Evolutionary conservation across 2,113 vertebrate species (phyloP), one percentile per base, ranked within the genome.

Genomic region (Camelus bactrianus): DNA sequence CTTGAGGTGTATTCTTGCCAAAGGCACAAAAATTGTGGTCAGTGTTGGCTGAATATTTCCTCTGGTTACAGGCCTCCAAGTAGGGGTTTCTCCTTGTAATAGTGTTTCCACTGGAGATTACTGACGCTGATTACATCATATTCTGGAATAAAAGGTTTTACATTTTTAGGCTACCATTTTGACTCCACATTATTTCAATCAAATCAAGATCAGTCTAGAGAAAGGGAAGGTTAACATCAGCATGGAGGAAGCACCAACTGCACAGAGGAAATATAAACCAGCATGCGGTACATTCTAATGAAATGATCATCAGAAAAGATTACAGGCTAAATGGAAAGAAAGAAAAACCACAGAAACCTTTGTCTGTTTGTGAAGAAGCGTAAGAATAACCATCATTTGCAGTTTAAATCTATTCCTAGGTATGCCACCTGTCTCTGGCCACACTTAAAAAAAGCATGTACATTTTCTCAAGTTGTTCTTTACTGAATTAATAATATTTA

Each of bases 381-480:
- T 48, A 52, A 16, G 13, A 30, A 46, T 28, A 65, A 24, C 20
- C 26, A 3, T 72, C 16, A 26, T 72, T 72, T 76, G 28, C 15
- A n/a, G 76, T 32, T 58, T 46, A 79, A 73, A 54, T 65, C 75
- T 79, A 13, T 92, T 87, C 82, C 80, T 30, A 83, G 52, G 67
- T 22, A 19, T 9, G 38, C 93, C 76, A 73, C 91, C 65, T 93
- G 93, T 69, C 88, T 95, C 56, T 56, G 38, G 9, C 83, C 48
- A 83, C n/a, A 67, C 35, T 77, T 82, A 69, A 2, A 22, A 83
- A 50, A 76, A 28, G n/a, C 42, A 32, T 46, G n/a, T 35, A 75
- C 20, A 32, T 85, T 89, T 88, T 95, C 77, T 90, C 42, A 89
- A 81, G 56, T 89, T 89, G 14, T 90, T 92, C 32, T 46, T 77